These are phyloP conservation scores for Strongylocentrotus purpuratus DNA, from an alignment of 35 echinoderm and acorn worm genomes.

Conservation along the genomic window DNA sequence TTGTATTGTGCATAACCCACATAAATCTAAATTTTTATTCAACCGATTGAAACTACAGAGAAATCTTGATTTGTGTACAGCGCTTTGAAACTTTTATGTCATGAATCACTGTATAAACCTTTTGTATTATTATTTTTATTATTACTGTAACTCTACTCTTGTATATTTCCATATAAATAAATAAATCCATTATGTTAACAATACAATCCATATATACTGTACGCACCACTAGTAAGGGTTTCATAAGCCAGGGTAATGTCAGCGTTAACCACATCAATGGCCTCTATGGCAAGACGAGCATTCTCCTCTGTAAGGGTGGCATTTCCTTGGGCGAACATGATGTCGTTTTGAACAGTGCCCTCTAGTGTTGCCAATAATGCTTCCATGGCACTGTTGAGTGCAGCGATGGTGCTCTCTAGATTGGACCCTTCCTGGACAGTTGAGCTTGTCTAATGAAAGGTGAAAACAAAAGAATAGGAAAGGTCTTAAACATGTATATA, in stretches of 20 bases:
- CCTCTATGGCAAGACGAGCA: neutral
- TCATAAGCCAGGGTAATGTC: slow-evolving; percentile 55
- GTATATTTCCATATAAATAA: too few relatives aligned
- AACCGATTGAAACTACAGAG: too few relatives aligned
- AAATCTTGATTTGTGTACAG: too few relatives aligned
- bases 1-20: too few relatives aligned
- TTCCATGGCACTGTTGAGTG: slow-evolving; percentile 71
- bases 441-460: slow-evolving; percentile 54
- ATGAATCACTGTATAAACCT: too few relatives aligned
- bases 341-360: neutral
- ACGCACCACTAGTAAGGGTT: slow-evolving; percentile 69
- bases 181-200: too few relatives aligned
- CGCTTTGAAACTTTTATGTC: too few relatives aligned
- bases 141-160: too few relatives aligned
- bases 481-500: neutral
- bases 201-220: neutral
- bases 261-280: slow-evolving; percentile 36
- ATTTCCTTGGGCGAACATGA: slow-evolving; percentile 34
- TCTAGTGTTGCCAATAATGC: slow-evolving; percentile 58
- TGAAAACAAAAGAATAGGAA: neutral
- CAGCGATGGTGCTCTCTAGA: slow-evolving; percentile 34
- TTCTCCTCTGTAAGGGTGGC: slow-evolving; percentile 18
- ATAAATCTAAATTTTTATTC: too few relatives aligned
- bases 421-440: slow-evolving; percentile 54
- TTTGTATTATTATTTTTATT: too few relatives aligned